phyloP scores from a whole-genome alignment of 2,888 invertebrate genomes.

The Poecilobothrus nobilitatus region DNA sequence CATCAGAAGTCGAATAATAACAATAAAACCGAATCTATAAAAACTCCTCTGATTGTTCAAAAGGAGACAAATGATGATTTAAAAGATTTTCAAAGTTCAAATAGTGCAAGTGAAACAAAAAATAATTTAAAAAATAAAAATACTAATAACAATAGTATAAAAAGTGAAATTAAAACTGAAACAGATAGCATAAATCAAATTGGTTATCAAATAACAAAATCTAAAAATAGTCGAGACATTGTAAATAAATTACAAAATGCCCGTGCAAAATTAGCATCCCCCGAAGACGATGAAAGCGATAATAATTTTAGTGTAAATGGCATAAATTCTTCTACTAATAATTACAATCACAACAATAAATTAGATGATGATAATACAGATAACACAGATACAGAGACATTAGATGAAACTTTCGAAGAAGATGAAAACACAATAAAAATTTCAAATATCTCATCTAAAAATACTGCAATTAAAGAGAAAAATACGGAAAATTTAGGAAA shows the following conservation, averaged over 20 bases:
- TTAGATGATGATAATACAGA: slow-evolving; percentile 5
- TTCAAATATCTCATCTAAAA: slow-evolving; percentile 23
- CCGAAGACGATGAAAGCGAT: slow-evolving; percentile 12
- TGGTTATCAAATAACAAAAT: slow-evolving; percentile 41
- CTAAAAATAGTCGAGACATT: slow-evolving; percentile 38
- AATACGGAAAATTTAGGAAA: background rate
- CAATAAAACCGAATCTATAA: background rate
- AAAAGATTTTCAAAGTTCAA: slow-evolving; percentile 18
- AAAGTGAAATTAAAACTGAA: slow-evolving; percentile 16
- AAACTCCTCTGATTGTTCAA: background rate
- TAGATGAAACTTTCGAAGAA: slow-evolving; percentile 15
- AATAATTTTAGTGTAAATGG: background rate
- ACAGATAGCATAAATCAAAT: slow-evolving; percentile 33
- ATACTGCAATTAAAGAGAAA: slow-evolving; percentile 13
- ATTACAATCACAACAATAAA: slow-evolving; percentile 11
- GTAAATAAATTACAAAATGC: slow-evolving; percentile 13
- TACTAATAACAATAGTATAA: slow-evolving; percentile 14
- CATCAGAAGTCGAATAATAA: background rate
- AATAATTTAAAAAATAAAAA: background rate
- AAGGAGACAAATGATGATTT: slow-evolving; percentile 2
- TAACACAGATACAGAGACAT: slow-evolving; percentile 1
- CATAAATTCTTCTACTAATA: slow-evolving; percentile 11
- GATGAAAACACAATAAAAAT: slow-evolving; percentile 17
- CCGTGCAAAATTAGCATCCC: slow-evolving; percentile 9
- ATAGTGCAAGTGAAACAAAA: background rate